Evolutionary conservation across 2,888 invertebrate species (phyloP).

Genomic region (Tenthredo scrophulariae): DNA sequence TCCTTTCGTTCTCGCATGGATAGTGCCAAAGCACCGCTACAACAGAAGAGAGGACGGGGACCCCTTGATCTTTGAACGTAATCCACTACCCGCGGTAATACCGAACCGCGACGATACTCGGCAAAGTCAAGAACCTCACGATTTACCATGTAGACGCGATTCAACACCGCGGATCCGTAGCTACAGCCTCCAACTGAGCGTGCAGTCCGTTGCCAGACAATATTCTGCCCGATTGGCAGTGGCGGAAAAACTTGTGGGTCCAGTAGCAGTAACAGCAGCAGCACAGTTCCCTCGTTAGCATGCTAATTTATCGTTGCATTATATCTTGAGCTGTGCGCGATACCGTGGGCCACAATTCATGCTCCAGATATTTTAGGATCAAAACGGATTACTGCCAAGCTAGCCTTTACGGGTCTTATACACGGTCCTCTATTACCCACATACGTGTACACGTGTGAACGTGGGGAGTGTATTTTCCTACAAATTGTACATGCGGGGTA

Average conservation of each 20-base stretch:
- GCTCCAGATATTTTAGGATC: conserved; percentile 71
- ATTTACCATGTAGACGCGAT: conserved; percentile 37
- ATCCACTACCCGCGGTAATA: conserved; percentile 40
- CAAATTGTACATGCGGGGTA: not conserved
- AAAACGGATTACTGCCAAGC: conserved; percentile 67
- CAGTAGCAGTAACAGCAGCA: conserved; percentile 29
- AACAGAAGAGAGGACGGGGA: conserved; percentile 10
- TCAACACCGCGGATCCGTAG: not conserved
- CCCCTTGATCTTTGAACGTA: conserved; percentile 47
- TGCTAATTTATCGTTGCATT: conserved; percentile 76
- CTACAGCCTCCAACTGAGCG: not conserved
- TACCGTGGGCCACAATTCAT: conserved; percentile 66
- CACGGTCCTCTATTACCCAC: not conserved
- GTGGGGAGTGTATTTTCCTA: not conserved
- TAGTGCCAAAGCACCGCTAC: conserved; percentile 51
- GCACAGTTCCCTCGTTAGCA: conserved; percentile 71
- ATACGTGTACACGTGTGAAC: not conserved
- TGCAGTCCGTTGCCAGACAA: conserved; percentile 69
- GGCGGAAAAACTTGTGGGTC: conserved; percentile 69
- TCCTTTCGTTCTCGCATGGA: conserved; percentile 47
- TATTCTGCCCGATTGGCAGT: conserved; percentile 76
- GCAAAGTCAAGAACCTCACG: conserved; percentile 69
- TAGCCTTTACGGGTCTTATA: conserved; percentile 57
- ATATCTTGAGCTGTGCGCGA: conserved; percentile 69
- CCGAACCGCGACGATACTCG: conserved; percentile 25